Evolutionary conservation across 2,113 vertebrate genomes (phyloP), one percentile per base, ranked within the genome.

Genomic region (Melanotaenia duboulayi): DNA sequence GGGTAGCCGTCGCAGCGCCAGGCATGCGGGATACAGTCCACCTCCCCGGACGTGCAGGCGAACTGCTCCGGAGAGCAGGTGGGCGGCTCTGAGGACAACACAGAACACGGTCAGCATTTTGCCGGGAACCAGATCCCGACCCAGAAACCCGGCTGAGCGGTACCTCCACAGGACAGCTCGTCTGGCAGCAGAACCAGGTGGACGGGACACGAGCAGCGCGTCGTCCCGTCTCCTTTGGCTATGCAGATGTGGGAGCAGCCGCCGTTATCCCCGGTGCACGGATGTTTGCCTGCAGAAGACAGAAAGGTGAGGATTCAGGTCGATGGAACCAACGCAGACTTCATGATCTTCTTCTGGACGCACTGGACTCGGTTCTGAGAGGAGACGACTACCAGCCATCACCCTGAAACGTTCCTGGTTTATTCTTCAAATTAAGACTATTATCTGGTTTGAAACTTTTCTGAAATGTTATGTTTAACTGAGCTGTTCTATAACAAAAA

Each of bases 171-270:
- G 24, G 96, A 96, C 2, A 99, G 94, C 71, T 99, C 98, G 65
- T 99, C 95, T 46, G 96, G 96, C 84, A 98, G 95, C 82, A 99
- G 93, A 69, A 99, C 97, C 71, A 99, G 92, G 82, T 99, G 98
- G 64, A 98, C 83, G 0, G 98, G 98, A 61, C 98, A 99, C 0
- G 98, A 99, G 74, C 98, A 99, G 64, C 97, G 95, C 0, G 96
- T 99, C 11, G 97, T 98, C 8, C 98, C 97, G 0, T 99, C 98
- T 0, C 97, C 97, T 73, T 99, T 99, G 50, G 98, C 96, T 1
- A 99, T 96, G 89, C 97, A 99, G 74, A 99, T 99, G 90, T 99
- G 97, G 0, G 97, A 96, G 86, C 98, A 99, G 87, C 97, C 98
- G 17, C 97, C 98, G 0, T 99, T 99, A 48, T 99, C 97, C 84